Evolutionary conservation across 1,140 invertebrate species (phyloP), one percentile per base, ranked within the genome.

Genomic region (Gerris buenoi): DNA sequence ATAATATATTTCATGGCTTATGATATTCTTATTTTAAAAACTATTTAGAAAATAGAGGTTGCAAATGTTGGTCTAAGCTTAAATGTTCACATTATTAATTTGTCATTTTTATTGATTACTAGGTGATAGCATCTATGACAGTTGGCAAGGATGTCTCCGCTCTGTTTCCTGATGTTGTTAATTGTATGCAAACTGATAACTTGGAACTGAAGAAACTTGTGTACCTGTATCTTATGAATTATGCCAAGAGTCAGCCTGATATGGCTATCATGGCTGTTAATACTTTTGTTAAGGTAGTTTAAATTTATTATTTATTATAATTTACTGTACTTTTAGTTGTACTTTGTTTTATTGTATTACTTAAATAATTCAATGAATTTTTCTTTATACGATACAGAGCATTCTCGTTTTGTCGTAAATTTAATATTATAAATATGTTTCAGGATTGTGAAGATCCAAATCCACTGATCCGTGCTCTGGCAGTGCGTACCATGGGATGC

Each of bases 251-350:
- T 72, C 97, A 99, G 79, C 97, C 97, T 13, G 97, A 99, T 77
- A 96, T 98, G 91, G 97, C 97, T 64, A 99, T 99, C 67, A 98
- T 99, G 95, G 97, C 97, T 46, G 97, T 99, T 28, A 99, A 99
- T 81, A 99, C 97, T 25, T 99, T 99, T 84, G 97, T 99, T 62
- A 99, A 98, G 88, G 93, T 95, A 82, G 77, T 72, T 74, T 46
- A 18, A 56, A 13, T 56, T 10, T 56, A 13, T 56, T 13, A 56
- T 56, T n/a, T n/a, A n/a, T n/a, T n/a, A n/a, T n/a, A n/a, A n/a
- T n/a, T n/a, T n/a, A n/a, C n/a, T n/a, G n/a, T n/a, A 56, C 46
- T 56, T 56, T 13, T 56, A 56, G 46, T n/a, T n/a, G n/a, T n/a
- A n/a, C n/a, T n/a, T n/a, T n/a, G n/a, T n/a, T n/a, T n/a, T n/a